Conservation (phyloP, 2,888 invertebrate genomes). For the Apotomis capreana region DNA sequence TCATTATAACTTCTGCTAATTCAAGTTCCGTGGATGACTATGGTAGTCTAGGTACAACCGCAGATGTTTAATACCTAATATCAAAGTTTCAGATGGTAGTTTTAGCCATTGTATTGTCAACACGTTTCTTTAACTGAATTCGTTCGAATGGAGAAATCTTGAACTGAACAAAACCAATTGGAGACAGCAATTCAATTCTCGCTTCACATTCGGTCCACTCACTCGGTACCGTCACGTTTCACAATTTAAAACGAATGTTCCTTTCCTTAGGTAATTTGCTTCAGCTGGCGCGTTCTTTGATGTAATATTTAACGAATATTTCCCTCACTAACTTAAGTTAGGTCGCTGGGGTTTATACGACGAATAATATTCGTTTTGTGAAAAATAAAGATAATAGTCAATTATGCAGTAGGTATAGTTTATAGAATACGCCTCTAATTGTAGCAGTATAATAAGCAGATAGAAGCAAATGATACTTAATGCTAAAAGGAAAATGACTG, state of each 20-base stretch:
- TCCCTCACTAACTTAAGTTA: slow-evolving; percentile 21
- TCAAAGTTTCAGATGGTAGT: not conserved
- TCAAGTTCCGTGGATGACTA: not conserved
- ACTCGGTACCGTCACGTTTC: slow-evolving; percentile 43
- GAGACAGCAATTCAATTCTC: slow-evolving; percentile 55
- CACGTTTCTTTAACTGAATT: slow-evolving; percentile 53
- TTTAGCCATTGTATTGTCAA: slow-evolving; percentile 43
- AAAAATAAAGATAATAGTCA: slow-evolving; percentile 15
- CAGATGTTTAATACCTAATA: not conserved
- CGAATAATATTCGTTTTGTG: slow-evolving; percentile 7
- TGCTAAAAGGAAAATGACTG: slow-evolving; percentile 14
- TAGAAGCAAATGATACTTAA: slow-evolving; percentile 10
- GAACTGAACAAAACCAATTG: slow-evolving; percentile 54
- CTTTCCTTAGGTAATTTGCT: slow-evolving; percentile 45
- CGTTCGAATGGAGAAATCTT: slow-evolving; percentile 50
- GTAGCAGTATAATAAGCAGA: slow-evolving; percentile 2
- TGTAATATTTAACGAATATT: slow-evolving; percentile 30
- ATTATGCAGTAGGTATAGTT: not conserved
- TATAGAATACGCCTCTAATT: not conserved
- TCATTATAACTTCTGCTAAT: slow-evolving; percentile 3
- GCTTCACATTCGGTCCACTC: slow-evolving; percentile 43
- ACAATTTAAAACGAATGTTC: slow-evolving; percentile 45
- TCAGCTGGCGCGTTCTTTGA: slow-evolving; percentile 47
- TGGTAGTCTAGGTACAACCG: not conserved
- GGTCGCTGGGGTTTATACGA: slow-evolving; percentile 26